Base-by-base conservation (phyloP, 1,140 invertebrate species). In the Macrostomum lignano region DNA sequence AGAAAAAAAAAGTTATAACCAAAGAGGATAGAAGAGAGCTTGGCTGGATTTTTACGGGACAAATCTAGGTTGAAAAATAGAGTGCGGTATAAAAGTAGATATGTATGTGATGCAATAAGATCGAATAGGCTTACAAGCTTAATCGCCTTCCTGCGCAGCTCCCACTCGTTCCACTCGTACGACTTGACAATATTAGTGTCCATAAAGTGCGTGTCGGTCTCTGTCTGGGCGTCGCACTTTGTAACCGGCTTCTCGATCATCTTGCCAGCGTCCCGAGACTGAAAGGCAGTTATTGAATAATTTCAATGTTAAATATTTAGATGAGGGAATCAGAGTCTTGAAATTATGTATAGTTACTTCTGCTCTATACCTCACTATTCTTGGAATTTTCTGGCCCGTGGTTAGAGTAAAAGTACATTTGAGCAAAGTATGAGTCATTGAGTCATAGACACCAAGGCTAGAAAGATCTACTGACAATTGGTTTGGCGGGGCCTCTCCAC, bases 161-260 rank as follows among this genome's bases (percentile, higher is more conserved):
- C 67, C 73, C 73, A 77, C 36, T 74, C 58, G 48, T 71, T 73
- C 61, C 69, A 73, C 7, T 62, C 62, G 46, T 75, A 75, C 30
- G 66, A 56, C 38, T 62, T 63, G 37, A 70, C 68, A 25, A 69
- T 67, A 21, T 66, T 58, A 5, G 55, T 43, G 0, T 66, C 63
- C 9, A 68, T 45, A 17, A 69, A 64, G 51, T 74, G 71, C 7
- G 64, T 48, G 36, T 71, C 69, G 7, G 72, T 74, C 52, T 74
- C 72, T 14, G 67, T 60, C 13, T 59, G 63, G 41, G 63, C 65
- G 47, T 72, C 61, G 45, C 46, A 47, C 37, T 58, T 58, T 7
- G 52, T 55, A 2, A 55, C 43, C 5, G 55, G 52, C 36, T 57
- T 56, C 38, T 59, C 52, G 37, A 54, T 52, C 50, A 55, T 54